Conservation (phyloP, 37 sponge, comb jelly and placozoan genomes). For the Spongilla lacustris region DNA sequence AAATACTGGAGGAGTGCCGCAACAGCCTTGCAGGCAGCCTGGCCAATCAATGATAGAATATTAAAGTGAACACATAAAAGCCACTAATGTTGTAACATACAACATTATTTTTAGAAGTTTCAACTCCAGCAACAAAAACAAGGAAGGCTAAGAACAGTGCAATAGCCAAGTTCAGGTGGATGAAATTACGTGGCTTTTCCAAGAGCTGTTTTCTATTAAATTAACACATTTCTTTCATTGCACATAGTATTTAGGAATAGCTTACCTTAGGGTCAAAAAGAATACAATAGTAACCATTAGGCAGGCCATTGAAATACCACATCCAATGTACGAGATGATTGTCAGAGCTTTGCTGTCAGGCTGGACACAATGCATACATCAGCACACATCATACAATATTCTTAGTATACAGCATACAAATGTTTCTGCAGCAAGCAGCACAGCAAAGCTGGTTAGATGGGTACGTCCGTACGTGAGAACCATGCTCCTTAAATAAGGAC, state of each 20-base stretch:
- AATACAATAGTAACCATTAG: constrained; percentile 52
- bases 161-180: constrained; percentile 31
- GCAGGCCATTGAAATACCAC: constrained; percentile 50
- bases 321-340: constrained; percentile 61
- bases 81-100: neutral
- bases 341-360: constrained; percentile 10
- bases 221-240: neutral
- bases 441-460: constrained; percentile 76
- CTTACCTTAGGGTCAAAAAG: constrained; percentile 48
- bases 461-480: too few species aligned
- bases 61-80: neutral
- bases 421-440: constrained; percentile 51
- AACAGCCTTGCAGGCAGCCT: constrained; percentile 23
- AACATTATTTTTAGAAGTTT: neutral
- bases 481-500: neutral
- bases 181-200: constrained; percentile 19
- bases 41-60: neutral
- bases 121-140: constrained; percentile 32
- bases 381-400: neutral
- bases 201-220: constrained; percentile 19
- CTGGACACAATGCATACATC: neutral
- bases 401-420: neutral
- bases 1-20: constrained; percentile 58
- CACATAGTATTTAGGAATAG: neutral
- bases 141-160: constrained; percentile 27